A percentile compares a stretch with the other conserved stretches of the same genome.
Conservation (phyloP, 2,113 vertebrate species). For the Calidris pugnax region DNA sequence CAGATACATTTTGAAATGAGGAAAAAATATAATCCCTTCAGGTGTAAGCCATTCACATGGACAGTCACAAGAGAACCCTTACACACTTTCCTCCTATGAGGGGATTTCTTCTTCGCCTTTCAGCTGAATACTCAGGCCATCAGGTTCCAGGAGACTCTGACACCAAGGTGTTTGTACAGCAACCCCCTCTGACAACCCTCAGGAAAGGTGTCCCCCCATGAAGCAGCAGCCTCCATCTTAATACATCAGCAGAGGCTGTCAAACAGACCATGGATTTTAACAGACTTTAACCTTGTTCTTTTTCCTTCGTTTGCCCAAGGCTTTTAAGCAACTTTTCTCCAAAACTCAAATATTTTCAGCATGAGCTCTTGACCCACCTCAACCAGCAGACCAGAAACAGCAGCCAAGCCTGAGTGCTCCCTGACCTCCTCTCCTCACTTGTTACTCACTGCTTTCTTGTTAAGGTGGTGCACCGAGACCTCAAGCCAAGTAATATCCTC, state of each 20-base stretch:
- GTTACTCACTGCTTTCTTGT: not conserved
- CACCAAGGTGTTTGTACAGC: not conserved
- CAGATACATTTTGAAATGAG: not conserved
- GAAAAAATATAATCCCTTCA: not conserved
- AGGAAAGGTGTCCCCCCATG: not conserved
- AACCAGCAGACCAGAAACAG: not conserved
- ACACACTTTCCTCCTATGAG: not conserved
- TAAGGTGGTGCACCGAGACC: slow-evolving; percentile 94
- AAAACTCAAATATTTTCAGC: not conserved
- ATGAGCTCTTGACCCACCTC: not conserved
- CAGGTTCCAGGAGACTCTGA: not conserved
- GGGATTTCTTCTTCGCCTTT: not conserved
- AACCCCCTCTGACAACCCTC: not conserved
- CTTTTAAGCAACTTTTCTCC: not conserved
- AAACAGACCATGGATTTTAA: not conserved
- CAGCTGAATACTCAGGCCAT: not conserved
- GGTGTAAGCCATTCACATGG: not conserved
- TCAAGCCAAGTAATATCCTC: slow-evolving; percentile 95
- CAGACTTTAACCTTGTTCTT: not conserved
- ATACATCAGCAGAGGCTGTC: not conserved
- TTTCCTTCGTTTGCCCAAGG: not conserved
- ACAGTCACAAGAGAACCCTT: not conserved
- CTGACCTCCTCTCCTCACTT: not conserved
- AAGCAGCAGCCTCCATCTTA: not conserved
- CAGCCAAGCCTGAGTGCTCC: not conserved